Conservation (phyloP, 2,797 vertebrate genomes). For the Microctenopoma steveboyesi region DNA sequence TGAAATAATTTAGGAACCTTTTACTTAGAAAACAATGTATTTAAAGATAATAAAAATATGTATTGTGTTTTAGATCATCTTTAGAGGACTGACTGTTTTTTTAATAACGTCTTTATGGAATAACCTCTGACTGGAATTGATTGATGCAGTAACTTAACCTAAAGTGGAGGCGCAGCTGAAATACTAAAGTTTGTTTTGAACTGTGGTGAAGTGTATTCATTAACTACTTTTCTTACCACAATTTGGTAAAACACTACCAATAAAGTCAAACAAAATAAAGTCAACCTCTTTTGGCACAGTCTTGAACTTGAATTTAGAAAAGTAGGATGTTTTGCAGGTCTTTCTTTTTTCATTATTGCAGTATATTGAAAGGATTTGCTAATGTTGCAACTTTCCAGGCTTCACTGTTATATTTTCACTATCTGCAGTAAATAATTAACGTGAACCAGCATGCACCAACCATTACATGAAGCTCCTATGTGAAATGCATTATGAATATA, state of each 20-base stretch:
- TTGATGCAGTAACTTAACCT: constrained; percentile 1
- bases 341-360: neutral
- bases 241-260: neutral
- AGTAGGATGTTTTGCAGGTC: no score
- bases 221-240: neutral
- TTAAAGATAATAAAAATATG: constrained; percentile 85
- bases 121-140: constrained; percentile 10
- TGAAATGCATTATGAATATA: constrained; percentile 68
- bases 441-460: constrained; percentile 35
- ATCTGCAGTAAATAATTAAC: constrained; percentile 54
- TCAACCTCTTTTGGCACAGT: neutral
- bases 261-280: neutral
- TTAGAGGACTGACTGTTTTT: constrained; percentile 42
- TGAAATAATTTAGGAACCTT: constrained; percentile 83
- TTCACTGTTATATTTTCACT: neutral
- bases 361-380: neutral
- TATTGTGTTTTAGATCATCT: constrained; percentile 77
- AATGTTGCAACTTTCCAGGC: neutral
- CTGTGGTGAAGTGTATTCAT: neutral
- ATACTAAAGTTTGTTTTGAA: neutral
- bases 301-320: no score
- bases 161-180: constrained; percentile 2
- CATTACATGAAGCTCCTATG: constrained; percentile 34
- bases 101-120: neutral
- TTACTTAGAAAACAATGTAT: constrained; percentile 81